Conservation (phyloP, 2,888 invertebrate species). For the Macropis europaea region DNA sequence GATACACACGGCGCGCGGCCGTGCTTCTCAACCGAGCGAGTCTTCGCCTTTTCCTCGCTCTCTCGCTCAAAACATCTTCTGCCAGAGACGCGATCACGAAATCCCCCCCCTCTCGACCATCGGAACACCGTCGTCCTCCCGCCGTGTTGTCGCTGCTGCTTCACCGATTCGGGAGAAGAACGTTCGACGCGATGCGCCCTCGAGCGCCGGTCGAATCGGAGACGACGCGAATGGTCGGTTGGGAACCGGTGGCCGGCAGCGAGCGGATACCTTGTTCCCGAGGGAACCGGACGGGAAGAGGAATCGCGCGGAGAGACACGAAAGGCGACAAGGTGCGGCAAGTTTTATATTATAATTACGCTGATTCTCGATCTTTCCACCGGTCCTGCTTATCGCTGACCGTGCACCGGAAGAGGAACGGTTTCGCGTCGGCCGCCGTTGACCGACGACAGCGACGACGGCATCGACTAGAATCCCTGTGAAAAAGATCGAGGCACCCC, state of each 20-base stretch:
- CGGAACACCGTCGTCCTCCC: too few relatives aligned
- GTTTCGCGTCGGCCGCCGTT: too few relatives aligned
- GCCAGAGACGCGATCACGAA: too few relatives aligned
- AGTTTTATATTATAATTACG: slow-evolving; percentile 77
- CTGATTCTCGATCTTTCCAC: slow-evolving; percentile 67
- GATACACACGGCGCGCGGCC: slow-evolving; percentile 45
- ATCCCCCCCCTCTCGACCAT: too few relatives aligned
- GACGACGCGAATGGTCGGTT: slow-evolving; percentile 11
- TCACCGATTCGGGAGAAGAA: too few relatives aligned
- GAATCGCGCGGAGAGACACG: slow-evolving; percentile 67
- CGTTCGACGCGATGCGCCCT: too few relatives aligned
- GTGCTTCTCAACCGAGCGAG: slow-evolving; percentile 47
- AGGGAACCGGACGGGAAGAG: slow-evolving; percentile 67
- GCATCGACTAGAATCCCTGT: too few relatives aligned
- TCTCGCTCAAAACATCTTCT: too few relatives aligned
- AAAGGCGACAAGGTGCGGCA: slow-evolving; percentile 68
- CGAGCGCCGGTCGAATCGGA: not conserved
- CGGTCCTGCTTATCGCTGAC: too few relatives aligned
- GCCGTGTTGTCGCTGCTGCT: too few relatives aligned
- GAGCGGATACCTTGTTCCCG: slow-evolving; percentile 64
- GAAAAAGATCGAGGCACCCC: too few relatives aligned
- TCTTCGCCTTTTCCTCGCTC: not conserved
- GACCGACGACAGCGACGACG: too few relatives aligned
- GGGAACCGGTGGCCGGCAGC: slow-evolving; percentile 64
- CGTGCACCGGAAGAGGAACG: not conserved